Evolutionary conservation across 2,888 invertebrate genomes (phyloP), one percentile per base, ranked within the genome.

Genomic region (Hypomecis punctinalis): DNA sequence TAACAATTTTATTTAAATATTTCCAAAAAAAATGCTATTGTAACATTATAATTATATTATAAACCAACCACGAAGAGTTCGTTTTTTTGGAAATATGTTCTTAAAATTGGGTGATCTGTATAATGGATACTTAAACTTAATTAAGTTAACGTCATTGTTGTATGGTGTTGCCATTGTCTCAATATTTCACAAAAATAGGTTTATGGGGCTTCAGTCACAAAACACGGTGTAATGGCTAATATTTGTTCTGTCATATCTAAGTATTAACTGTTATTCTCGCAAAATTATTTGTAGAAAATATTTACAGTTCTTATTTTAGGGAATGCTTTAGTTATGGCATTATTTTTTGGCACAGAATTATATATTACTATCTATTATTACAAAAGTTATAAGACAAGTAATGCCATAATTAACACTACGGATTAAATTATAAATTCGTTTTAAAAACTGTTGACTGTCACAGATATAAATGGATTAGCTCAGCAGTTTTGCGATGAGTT

Each of bases 161-260:
- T 85, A 87, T 85, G 90, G 91, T 90, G 85, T 86, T 81, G 84
- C 84, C 88, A 88, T 88, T 82, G 84, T 90, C 79, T 85, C 82
- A 81, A 88, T 83, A 85, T 84, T 68, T 86, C 89, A 88, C 88
- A 85, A 82, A 23, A 65, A 77, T 85, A 88, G 90, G 88, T 90
- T 81, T 84, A 74, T 72, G 75, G 86, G 91, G 90, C 90, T 89
- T 90, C 75, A 84, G 89, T 88, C 89, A 91, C 89, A 81, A 79
- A 79, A 87, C 85, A 85, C 86, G 92, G 92, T 91, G 90, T 85
- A 81, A 86, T 86, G 92, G 91, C 87, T 90, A 89, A 89, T 90
- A 81, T 88, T 79, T 91, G 90, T 90, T 86, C 88, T 89, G 86
- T 90, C 86, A 87, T 88, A 57, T 80, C 82, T 81, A 80, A 83